Percentiles rank a stretch among this genome's conserved stretches.
Evolutionary conservation across 2,113 vertebrate species (phyloP).

Genomic region (Erythrocercus mccallii): DNA sequence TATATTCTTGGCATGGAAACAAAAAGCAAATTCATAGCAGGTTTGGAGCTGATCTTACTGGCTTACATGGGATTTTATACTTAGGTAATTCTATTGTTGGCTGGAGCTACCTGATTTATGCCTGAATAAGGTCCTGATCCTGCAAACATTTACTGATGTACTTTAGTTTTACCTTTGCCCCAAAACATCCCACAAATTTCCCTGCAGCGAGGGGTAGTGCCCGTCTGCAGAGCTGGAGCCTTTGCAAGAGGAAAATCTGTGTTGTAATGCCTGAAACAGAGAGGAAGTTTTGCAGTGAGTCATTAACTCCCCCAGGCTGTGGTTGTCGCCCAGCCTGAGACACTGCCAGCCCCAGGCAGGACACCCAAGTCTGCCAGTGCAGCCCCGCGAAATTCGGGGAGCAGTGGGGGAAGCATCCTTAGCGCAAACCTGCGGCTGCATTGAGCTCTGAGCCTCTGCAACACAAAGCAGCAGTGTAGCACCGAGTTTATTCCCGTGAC

Average conservation of each 20-base stretch:
- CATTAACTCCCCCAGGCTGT: background rate
- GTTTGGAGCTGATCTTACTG: constrained; percentile 54
- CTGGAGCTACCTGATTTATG: constrained; percentile 59
- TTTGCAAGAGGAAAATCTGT: background rate
- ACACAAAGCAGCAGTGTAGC: background rate
- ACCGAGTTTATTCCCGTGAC: background rate
- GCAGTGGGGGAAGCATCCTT: background rate
- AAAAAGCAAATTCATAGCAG: constrained; percentile 49
- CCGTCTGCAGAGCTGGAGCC: background rate
- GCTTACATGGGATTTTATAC: constrained; percentile 54
- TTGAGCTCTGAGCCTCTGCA: background rate
- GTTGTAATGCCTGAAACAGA: rapidly evolving
- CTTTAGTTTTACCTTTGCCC: constrained; percentile 43
- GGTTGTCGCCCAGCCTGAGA: no score
- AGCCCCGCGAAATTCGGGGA: background rate
- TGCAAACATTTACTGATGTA: constrained; percentile 50
- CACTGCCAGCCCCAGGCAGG: background rate
- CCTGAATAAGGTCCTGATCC: constrained; percentile 49
- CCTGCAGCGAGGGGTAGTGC: background rate
- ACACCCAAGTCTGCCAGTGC: background rate
- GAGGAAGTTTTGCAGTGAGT: background rate
- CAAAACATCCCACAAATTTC: background rate
- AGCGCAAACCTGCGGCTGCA: background rate
- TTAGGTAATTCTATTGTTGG: constrained; percentile 58
- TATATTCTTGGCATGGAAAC: constrained; percentile 49